Base-by-base conservation (phyloP, 2,888 invertebrate species). In the Leptinotarsa peninsularis region DNA sequence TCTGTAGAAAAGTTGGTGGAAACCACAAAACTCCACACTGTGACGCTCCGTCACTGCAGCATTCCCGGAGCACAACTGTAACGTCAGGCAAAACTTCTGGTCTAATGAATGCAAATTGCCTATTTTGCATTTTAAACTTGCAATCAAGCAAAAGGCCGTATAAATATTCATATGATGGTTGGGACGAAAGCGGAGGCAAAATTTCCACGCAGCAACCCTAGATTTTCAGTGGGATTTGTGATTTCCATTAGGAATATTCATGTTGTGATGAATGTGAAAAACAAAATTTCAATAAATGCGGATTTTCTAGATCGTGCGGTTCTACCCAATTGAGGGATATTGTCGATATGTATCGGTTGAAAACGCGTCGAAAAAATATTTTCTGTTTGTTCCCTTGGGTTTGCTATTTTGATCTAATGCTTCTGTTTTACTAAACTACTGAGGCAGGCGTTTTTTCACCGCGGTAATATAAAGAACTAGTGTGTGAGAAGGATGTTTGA, bases 111-210 rank as follows among this genome's bases (percentile, higher is more conserved):
- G 87, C 84, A 87, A 87, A 87, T 87, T 87, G 86, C 85, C 86
- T 87, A 85, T 86, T 87, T 87, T 87, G 87, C 87, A 87, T 87
- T 87, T 87, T 86, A 86, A 87, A 87, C 85, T 87, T 85, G 87
- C 87, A 86, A 87, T 87, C 87, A 87, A 86, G 84, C 84, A 86
- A 86, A 86, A 84, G 85, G 84, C 82, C 84, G 77, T 84, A 87
- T 87, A 86, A 87, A 88, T 88, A 88, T 88, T 88, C 87, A 88
- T 87, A 84, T 76, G 79, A 78, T 74, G 79, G 79, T 76, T 75
- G 75, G 76, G 66, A 74, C 49, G 77, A 76, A 73, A 76, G 67
- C 71, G 56, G 49, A 60, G 56, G 58, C 58, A 18, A 49, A 70
- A 70, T 43, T 70, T 58, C 23, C 58, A 58, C 58, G 70, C 70